Conservation (phyloP, 2,113 vertebrate genomes). For the Taurulus bubalis region DNA sequence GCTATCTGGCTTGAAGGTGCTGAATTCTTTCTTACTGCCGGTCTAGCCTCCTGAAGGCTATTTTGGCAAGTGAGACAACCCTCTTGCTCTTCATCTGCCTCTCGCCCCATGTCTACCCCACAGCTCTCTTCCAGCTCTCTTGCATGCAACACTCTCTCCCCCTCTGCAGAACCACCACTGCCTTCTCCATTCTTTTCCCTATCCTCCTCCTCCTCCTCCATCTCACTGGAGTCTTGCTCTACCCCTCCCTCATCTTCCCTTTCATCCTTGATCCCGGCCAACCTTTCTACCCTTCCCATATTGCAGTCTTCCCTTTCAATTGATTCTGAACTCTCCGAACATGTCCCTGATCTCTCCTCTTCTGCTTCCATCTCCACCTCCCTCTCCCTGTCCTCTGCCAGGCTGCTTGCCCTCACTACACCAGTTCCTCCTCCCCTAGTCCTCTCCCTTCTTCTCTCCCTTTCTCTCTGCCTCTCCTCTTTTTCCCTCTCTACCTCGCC, state of each 20-base stretch:
- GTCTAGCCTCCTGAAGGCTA: conserved; percentile 37
- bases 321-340: conserved; percentile 71
- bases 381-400: conserved; percentile 83
- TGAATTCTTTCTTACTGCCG: conserved; percentile 78
- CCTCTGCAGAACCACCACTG: conserved; percentile 45
- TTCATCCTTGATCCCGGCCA: conserved; percentile 67
- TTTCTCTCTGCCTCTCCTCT: conserved; percentile 77
- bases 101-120: conserved; percentile 56
- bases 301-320: conserved; percentile 69
- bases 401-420: conserved; percentile 84
- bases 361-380: conserved; percentile 75
- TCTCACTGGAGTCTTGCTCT: conserved; percentile 63
- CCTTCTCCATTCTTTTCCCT: conserved; percentile 45
- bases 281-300: conserved; percentile 50
- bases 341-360: conserved; percentile 55
- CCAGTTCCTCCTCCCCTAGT: conserved; percentile 77
- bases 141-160: conserved; percentile 43
- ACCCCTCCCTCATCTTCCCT: conserved; percentile 57
- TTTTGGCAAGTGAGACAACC: conserved; percentile 54
- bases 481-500: conserved; percentile 81
- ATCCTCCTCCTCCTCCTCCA: conserved; percentile 59
- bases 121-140: conserved; percentile 54
- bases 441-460: conserved; percentile 77
- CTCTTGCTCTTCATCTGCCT: conserved; percentile 67
- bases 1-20: conserved; percentile 82